A percentile compares a stretch with the other conserved stretches of the same genome.
phyloP scores from a whole-genome alignment of 2,888 invertebrate species.

The Craniophora ligustri region DNA sequence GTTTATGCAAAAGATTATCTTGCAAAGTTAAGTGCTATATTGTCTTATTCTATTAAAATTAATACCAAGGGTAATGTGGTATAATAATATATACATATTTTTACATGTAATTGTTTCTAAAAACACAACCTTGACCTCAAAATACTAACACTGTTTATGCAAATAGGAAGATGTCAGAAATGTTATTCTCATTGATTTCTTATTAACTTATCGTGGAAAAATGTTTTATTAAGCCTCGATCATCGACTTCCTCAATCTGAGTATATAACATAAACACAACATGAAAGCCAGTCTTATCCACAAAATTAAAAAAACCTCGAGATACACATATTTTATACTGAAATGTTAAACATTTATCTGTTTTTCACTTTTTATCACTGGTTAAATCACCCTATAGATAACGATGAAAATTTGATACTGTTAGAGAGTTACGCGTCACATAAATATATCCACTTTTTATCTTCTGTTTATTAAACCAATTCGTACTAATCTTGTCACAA shows the following conservation, averaged over 20 bases:
- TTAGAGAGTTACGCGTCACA: slow-evolving; percentile 7
- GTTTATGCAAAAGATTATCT: slow-evolving; percentile 24
- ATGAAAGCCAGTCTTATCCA: not conserved
- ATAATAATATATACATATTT: slow-evolving; percentile 28
- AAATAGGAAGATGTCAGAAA: slow-evolving; percentile 59
- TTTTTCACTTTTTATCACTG: slow-evolving; percentile 13
- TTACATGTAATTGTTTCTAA: slow-evolving; percentile 16
- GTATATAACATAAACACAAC: not conserved
- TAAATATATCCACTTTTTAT: slow-evolving; percentile 29
- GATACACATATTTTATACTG: too few species aligned
- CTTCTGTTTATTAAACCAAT: slow-evolving; percentile 17
- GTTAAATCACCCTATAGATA: slow-evolving; percentile 23
- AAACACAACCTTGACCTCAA: slow-evolving; percentile 27
- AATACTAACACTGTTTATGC: slow-evolving; percentile 36
- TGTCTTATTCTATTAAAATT: slow-evolving; percentile 11
- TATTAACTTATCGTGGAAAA: too few species aligned
- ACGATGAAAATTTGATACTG: slow-evolving; percentile 5
- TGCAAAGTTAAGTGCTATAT: slow-evolving; percentile 25
- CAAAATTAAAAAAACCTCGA: not conserved
- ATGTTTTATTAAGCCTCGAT: too few species aligned
- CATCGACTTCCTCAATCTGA: too few species aligned
- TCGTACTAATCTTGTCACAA: slow-evolving; percentile 22
- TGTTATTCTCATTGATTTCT: slow-evolving; percentile 35
- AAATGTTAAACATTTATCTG: too few species aligned
- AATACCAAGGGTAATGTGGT: slow-evolving; percentile 35